phyloP scores from a whole-genome alignment of 2,888 invertebrate species.

The Fabriciana adippe region DNA sequence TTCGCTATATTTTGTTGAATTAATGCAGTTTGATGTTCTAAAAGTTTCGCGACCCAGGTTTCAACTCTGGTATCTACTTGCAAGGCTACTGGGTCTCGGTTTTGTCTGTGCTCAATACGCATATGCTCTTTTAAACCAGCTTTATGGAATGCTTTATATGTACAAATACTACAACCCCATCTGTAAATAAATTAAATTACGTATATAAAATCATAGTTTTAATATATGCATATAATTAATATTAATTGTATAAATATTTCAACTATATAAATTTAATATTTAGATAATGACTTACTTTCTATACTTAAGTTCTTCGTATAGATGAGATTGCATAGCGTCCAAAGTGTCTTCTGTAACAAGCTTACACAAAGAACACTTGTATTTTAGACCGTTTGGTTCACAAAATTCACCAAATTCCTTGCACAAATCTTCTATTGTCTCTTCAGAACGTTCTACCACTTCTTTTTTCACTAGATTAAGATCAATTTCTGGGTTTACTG shows the following conservation, averaged over 20 bases:
- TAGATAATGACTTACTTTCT: conserved; percentile 76
- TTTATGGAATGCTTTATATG: conserved; percentile 81
- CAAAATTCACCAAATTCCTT: conserved; percentile 65
- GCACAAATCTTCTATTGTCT: conserved; percentile 54
- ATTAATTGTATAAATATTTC: background rate
- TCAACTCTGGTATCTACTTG: conserved; percentile 73
- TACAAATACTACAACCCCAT: conserved; percentile 83
- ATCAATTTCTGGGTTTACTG: conserved; percentile 46
- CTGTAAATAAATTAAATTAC: conserved; percentile 57
- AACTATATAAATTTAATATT: background rate
- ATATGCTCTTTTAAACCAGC: conserved; percentile 81
- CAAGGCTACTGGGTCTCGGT: conserved; percentile 61
- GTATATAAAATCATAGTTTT: background rate
- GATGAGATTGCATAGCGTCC: conserved; percentile 84
- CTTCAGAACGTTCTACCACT: conserved; percentile 44
- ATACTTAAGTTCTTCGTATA: conserved; percentile 86
- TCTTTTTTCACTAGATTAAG: conserved; percentile 69
- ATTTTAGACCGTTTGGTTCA: conserved; percentile 79
- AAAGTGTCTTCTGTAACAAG: conserved; percentile 80
- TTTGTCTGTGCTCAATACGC: conserved; percentile 67
- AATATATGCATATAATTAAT: background rate
- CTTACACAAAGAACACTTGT: conserved; percentile 84
- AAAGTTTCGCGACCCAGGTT: conserved; percentile 72
- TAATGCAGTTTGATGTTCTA: conserved; percentile 58
- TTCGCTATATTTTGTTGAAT: conserved; percentile 57